A percentile compares a stretch with the other conserved stretches of the same genome.
These are phyloP conservation scores for Toxotes lorentzi DNA, from an alignment of 2,797 vertebrate species.

Conservation along the genomic window DNA sequence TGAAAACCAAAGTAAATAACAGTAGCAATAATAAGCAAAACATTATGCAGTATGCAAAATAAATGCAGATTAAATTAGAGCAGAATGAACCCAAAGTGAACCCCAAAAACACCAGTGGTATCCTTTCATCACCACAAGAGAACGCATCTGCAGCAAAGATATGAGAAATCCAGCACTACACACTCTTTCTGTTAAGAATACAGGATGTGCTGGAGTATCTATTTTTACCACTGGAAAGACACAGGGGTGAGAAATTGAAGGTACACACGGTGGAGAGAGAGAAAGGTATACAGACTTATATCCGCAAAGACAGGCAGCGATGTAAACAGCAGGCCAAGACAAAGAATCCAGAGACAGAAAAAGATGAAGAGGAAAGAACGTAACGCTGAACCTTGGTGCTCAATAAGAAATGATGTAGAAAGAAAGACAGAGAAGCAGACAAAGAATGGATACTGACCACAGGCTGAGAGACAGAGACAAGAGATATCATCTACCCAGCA, in stretches of 20 bases:
- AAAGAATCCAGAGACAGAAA: slow-evolving; percentile 3
- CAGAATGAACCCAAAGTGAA: slow-evolving; percentile 15
- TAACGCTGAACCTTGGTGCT: slow-evolving; percentile 26
- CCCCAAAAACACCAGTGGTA: neutral
- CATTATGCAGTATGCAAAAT: neutral
- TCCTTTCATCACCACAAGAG: slow-evolving; percentile 19
- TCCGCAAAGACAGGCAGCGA: slow-evolving; percentile 7
- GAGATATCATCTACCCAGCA: slow-evolving; percentile 35
- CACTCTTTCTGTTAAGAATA: neutral
- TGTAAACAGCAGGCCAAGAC: slow-evolving; percentile 9
- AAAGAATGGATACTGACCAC: slow-evolving; percentile 37
- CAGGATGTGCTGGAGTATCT: slow-evolving; percentile 25
- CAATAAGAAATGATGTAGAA: slow-evolving; percentile 41
- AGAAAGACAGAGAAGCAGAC: slow-evolving; percentile 17
- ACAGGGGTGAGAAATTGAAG: slow-evolving; percentile 17
- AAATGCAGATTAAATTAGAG: slow-evolving; percentile 26
- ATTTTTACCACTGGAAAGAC: slow-evolving; percentile 46
- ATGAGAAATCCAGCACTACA: neutral
- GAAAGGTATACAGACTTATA: slow-evolving; percentile 4
- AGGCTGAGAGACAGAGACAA: slow-evolving; percentile 30
- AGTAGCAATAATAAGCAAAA: slow-evolving; percentile 7
- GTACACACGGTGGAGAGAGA: slow-evolving; percentile 6
- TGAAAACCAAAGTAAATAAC: neutral
- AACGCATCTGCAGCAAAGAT: neutral
- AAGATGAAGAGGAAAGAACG: slow-evolving; percentile 17